phyloP scores from a whole-genome alignment of 2,113 vertebrate genomes.

The Gopherus flavomarginatus region DNA sequence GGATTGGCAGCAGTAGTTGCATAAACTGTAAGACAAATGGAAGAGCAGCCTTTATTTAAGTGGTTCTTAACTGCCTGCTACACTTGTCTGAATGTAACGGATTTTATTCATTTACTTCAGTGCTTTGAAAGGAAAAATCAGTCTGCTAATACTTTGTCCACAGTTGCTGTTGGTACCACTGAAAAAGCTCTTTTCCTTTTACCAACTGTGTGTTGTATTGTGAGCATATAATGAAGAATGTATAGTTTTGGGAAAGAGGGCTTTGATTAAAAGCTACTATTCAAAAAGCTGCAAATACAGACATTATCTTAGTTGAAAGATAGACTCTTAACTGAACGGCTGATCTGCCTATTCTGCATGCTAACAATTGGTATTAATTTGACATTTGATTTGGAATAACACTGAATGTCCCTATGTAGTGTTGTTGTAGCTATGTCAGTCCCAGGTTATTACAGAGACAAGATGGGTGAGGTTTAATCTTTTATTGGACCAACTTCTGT shows the following conservation, averaged over 20 bases:
- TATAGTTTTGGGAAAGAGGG: background rate
- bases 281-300: background rate
- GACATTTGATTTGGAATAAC: background rate
- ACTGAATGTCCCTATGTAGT: background rate
- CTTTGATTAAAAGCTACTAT: background rate
- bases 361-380: background rate
- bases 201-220: background rate
- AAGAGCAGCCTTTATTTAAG: background rate
- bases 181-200: background rate
- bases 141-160: background rate
- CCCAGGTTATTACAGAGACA: too few species aligned
- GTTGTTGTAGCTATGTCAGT: too few species aligned
- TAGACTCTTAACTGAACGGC: background rate
- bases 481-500: too few species aligned
- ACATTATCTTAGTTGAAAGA: background rate
- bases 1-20: constrained; percentile 94
- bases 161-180: background rate
- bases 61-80: background rate
- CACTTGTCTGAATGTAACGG: background rate
- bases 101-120: background rate
- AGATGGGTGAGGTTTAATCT: too few species aligned
- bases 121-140: background rate
- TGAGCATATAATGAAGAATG: background rate
- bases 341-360: background rate
- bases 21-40: constrained; percentile 82